Evolutionary conservation across 2,888 invertebrate genomes (phyloP).

Genomic region (Microctonus aethiopoides): DNA sequence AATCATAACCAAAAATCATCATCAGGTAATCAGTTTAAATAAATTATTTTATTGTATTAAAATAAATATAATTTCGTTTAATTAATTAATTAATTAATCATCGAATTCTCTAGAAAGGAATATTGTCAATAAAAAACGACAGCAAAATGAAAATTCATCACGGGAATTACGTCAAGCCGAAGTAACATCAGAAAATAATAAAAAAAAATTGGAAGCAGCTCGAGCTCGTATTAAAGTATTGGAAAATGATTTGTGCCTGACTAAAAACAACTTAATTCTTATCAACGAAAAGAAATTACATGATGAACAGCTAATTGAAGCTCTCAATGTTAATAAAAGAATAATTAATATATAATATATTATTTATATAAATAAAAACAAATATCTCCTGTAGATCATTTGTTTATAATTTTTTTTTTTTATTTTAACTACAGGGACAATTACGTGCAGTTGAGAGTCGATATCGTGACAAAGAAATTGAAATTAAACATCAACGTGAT

Average conservation of each 20-base stretch:
- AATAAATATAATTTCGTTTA: too few species aligned
- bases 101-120: slow-evolving; percentile 45
- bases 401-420: background rate
- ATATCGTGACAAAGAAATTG: slow-evolving; percentile 50
- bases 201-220: slow-evolving; percentile 75
- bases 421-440: slow-evolving; percentile 45
- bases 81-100: too few species aligned
- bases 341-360: background rate
- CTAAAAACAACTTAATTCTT: slow-evolving; percentile 73
- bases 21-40: too few species aligned
- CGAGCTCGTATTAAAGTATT: slow-evolving; percentile 77
- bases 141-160: slow-evolving; percentile 72
- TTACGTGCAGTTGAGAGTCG: slow-evolving; percentile 48
- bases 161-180: slow-evolving; percentile 72
- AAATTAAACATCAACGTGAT: slow-evolving; percentile 45
- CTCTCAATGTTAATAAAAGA: slow-evolving; percentile 71
- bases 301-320: slow-evolving; percentile 74
- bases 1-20: slow-evolving; percentile 45
- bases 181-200: slow-evolving; percentile 72
- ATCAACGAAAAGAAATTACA: slow-evolving; percentile 74
- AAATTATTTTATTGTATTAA: too few species aligned
- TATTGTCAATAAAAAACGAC: slow-evolving; percentile 70
- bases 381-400: too few species aligned
- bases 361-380: slow-evolving; percentile 1
- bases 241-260: slow-evolving; percentile 73